Evolutionary conservation across 2,888 invertebrate genomes (phyloP).

Genomic region (Patella ulyssiponensis): DNA sequence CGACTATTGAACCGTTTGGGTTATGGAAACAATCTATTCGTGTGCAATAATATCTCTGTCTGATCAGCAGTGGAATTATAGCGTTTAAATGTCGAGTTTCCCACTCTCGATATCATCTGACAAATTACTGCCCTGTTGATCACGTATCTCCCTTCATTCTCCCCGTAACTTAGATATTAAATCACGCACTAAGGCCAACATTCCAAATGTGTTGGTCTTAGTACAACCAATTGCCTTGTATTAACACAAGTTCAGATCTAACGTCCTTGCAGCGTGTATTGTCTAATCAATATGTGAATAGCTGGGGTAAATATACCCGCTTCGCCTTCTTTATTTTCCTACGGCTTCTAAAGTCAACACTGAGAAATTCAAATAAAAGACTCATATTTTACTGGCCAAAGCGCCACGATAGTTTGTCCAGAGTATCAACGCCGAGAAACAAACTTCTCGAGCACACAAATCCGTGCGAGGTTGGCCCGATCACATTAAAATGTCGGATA

Average conservation of each 20-base stretch:
- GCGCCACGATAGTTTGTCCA: constrained; percentile 44
- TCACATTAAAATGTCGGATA: neutral
- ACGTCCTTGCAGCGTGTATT: constrained; percentile 33
- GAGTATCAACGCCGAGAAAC: constrained; percentile 34
- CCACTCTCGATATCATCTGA: constrained; percentile 18
- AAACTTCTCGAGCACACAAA: constrained; percentile 8
- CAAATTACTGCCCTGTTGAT: constrained; percentile 18
- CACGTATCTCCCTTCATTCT: constrained; percentile 17
- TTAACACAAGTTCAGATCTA: constrained; percentile 10
- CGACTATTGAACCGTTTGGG: constrained; percentile 7
- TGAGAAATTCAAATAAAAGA: constrained; percentile 57
- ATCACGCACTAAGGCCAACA: constrained; percentile 19
- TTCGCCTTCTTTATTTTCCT: constrained; percentile 54
- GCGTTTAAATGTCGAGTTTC: constrained; percentile 25
- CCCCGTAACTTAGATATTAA: constrained; percentile 2
- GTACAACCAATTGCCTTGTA: constrained; percentile 23
- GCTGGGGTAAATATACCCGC: constrained; percentile 50
- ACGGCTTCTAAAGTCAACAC: constrained; percentile 54
- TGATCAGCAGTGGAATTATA: constrained; percentile 8
- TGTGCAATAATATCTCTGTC: constrained; percentile 5
- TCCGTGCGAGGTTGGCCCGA: neutral
- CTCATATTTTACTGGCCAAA: constrained; percentile 55
- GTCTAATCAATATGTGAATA: constrained; percentile 49
- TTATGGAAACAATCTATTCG: constrained; percentile 4
- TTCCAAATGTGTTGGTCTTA: constrained; percentile 20